Conservation (phyloP, 2,888 invertebrate species). For the Ceramica pisi region DNA sequence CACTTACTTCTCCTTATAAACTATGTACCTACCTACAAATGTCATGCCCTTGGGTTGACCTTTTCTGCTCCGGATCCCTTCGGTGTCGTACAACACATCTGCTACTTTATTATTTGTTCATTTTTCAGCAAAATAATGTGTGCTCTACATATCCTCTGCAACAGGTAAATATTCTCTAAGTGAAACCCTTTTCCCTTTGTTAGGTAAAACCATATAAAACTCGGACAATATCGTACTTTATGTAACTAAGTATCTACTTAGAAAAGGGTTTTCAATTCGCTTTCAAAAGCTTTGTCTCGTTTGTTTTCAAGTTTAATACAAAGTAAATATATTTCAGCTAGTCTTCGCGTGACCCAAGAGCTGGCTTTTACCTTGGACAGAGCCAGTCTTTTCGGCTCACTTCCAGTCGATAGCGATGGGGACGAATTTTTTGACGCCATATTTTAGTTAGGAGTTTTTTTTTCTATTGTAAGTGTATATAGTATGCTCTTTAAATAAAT, state of each 20-base stretch:
- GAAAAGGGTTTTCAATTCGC: conserved; percentile 37
- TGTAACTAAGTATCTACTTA: conserved; percentile 31
- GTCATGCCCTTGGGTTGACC: conserved; percentile 23
- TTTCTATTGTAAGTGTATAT: too few relatives aligned
- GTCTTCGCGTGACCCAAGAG: too few relatives aligned
- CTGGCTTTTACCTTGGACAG: too few relatives aligned
- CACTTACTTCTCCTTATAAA: conserved; percentile 15
- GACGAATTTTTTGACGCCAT: too few relatives aligned
- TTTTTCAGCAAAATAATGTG: conserved; percentile 38
- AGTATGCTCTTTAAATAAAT: too few relatives aligned
- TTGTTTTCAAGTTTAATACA: conserved; percentile 4
- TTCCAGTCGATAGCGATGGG: too few relatives aligned
- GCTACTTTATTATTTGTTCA: conserved; percentile 55
- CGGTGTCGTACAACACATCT: conserved; percentile 42
- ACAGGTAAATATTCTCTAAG: conserved; percentile 33
- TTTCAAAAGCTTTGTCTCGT: conserved; percentile 13
- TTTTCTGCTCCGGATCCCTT: conserved; percentile 10
- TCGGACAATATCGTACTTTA: conserved; percentile 35
- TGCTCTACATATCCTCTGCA: conserved; percentile 32
- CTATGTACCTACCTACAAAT: conserved; percentile 11
- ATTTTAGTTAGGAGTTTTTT: too few relatives aligned
- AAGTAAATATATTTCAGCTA: conserved; percentile 7
- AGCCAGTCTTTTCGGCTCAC: too few relatives aligned
- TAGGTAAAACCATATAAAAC: conserved; percentile 24
- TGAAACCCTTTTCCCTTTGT: conserved; percentile 50